Evolutionary conservation across 2,113 vertebrate genomes (phyloP), one percentile per base, ranked within the genome.

Genomic region (Corvus cornix): DNA sequence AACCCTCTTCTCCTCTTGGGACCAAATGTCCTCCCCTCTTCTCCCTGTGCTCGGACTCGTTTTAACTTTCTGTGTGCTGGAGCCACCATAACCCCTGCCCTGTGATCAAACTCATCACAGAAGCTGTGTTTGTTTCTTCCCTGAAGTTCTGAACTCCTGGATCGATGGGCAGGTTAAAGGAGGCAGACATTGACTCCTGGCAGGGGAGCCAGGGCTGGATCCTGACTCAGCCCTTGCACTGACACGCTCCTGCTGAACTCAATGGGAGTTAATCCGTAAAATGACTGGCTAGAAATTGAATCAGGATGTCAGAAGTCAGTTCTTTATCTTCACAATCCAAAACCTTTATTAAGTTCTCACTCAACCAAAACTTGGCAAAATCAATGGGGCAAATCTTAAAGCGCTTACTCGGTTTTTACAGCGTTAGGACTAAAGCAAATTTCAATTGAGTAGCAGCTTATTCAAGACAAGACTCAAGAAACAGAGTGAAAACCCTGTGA

Each of bases 271-370:
- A 96, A 95, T 96, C 94, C 0, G 51, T 76, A 96, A 91, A 94
- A 90, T 44, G 87, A 90, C 59, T n/a, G 79, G 51, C 75, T 35
- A 21, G 75, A 91, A 96, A 97, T 93, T 90, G 93, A 96, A 95
- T 95, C 70, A 48, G 84, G 93, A 67, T 93, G 94, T 96, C 95
- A 94, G 70, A 89, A 92, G 93, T 95, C 95, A 91, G 90, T 86
- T 88, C 84, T 97, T 94, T 93, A 95, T 90, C 95, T 87, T 83
- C 72, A 22, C 90, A 94, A 84, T 95, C 87, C 82, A 89, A 95
- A 93, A 93, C 92, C 90, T 96, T 95, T 94, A 96, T 96, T 97
- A 93, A 93, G 93, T 96, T 96, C 91, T 94, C 87, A 70, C 78
- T 93, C 95, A 80, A 90, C 82, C 95, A 91, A 94, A 97, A 96